These are phyloP conservation scores for Pedetes capensis DNA, from an alignment of 2,113 vertebrate species.

Conservation along the genomic window DNA sequence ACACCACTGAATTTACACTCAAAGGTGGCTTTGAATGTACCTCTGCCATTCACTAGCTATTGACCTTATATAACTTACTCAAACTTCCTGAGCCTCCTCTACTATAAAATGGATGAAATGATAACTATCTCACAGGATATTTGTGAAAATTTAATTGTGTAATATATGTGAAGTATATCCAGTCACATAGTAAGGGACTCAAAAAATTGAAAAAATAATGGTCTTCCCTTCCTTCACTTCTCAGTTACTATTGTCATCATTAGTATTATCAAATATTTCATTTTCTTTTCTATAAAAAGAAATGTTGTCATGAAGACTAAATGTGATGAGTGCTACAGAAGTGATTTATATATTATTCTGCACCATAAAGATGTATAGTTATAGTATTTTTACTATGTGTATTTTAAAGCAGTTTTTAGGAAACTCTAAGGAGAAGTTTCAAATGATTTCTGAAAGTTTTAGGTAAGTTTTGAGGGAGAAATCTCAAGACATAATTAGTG, in stretches of 20 bases:
- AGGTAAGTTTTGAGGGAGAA: neutral
- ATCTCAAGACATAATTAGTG: neutral
- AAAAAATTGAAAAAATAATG: neutral
- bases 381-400: neutral
- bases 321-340: neutral
- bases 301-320: neutral
- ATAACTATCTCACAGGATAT: neutral
- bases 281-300: neutral
- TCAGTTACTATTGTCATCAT: neutral
- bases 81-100: neutral
- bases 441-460: neutral
- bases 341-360: neutral
- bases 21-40: neutral
- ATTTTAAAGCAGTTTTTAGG: neutral
- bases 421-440: neutral
- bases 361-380: neutral
- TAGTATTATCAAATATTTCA: neutral
- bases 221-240: neutral
- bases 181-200: neutral
- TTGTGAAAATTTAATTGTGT: neutral
- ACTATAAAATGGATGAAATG: neutral
- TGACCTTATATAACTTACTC: neutral
- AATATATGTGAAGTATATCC: neutral
- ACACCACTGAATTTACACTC: neutral
- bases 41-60: neutral